Evolutionary conservation across 2,888 invertebrate species (phyloP), one percentile per base, ranked within the genome.

Genomic region (Yponomeuta evonymella): DNA sequence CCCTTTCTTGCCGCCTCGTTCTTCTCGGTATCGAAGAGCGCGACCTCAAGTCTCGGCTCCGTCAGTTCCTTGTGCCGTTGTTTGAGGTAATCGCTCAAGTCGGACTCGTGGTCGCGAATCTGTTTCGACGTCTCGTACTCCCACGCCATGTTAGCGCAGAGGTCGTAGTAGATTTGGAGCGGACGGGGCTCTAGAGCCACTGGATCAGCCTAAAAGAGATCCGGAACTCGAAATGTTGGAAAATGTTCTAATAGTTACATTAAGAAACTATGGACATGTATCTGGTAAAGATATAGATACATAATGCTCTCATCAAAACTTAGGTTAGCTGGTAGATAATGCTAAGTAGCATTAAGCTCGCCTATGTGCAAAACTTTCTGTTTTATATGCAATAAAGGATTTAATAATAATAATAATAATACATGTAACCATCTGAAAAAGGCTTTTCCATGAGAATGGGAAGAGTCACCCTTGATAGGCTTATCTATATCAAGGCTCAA

Each of bases 91-190:
- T 78, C 82, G 15, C 78, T 81, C 69, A 94, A 76, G 73, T 93
- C 93, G 0, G 86, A 82, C 77, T 92, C 90, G 0, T 84, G 74
- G 73, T 91, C 90, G 6, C 92, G 77, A 43, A 95, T 93, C 72
- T 93, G 88, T 66, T 93, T 93, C 71, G 93, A 84, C 0, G 94
- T 90, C 1, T 83, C 82, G 72, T 95, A 93, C 79, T 96, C 96
- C 70, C 90, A 91, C 1, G 89, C 88, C 72, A 96, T 86, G 78
- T 95, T 94, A 1, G 93, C 86, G 74, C 95, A 92, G 1, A 96
- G 86, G 1, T 94, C 83, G 73, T 93, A 88, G 81, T 95, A 96
- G 2, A 96, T 79, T 76, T 95, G 92, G 2, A 95, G 82, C n/a
- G 94, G 90, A 15, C 95, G 94, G 0, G 94, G 94, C 0, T 89